Percentiles rank a stretch among this genome's conserved stretches.
Evolutionary conservation across 2,888 invertebrate genomes (phyloP).

Genomic region (Leptinotarsa haldemani): DNA sequence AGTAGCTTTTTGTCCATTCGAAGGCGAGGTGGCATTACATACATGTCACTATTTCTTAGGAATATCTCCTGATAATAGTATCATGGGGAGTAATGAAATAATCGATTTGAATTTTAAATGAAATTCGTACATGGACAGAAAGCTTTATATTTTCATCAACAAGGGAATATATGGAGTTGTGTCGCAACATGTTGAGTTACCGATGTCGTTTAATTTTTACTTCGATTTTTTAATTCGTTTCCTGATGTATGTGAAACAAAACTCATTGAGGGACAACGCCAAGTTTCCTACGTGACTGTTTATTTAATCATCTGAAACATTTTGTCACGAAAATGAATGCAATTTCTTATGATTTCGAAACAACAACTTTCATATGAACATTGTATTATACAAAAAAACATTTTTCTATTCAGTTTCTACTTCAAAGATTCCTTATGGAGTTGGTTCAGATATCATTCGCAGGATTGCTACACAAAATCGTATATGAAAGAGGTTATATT

Average conservation of each 20-base stretch:
- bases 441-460: too few relatives aligned
- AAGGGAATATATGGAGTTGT: background rate
- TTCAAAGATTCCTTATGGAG: too few relatives aligned
- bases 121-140: background rate
- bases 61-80: background rate
- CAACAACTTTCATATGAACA: too few relatives aligned
- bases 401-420: too few relatives aligned
- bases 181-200: background rate
- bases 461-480: too few relatives aligned
- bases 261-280: too few relatives aligned
- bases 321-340: too few relatives aligned
- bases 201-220: background rate
- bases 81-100: background rate
- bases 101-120: background rate
- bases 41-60: constrained; percentile 12
- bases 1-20: background rate
- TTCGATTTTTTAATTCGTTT: background rate
- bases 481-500: too few relatives aligned
- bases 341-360: too few relatives aligned
- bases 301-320: too few relatives aligned
- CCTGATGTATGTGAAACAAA: background rate
- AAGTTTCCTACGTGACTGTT: too few relatives aligned
- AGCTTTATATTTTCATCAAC: background rate
- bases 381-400: too few relatives aligned
- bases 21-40: constrained; percentile 5